These are phyloP conservation scores for Tenthredo distinguenda DNA, from an alignment of 2,888 invertebrate genomes.

Conservation along the genomic window DNA sequence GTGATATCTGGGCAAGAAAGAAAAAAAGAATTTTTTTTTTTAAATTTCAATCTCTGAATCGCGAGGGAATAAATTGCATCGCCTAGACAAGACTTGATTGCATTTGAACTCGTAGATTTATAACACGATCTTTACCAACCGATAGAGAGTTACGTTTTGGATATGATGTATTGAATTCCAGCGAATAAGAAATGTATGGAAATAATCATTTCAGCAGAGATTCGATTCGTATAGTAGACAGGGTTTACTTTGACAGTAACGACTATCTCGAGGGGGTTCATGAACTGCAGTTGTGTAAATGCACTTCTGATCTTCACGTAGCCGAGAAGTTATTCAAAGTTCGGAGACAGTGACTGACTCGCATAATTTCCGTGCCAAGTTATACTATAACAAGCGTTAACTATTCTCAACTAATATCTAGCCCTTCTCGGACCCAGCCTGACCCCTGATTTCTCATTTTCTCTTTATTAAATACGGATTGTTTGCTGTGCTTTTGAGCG, in stretches of 20 bases:
- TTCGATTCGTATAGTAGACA: neutral
- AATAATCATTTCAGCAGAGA: neutral
- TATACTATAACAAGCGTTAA: neutral
- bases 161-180: neutral
- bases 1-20: neutral
- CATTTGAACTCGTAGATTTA: neutral
- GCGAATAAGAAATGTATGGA: neutral
- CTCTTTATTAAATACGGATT: neutral
- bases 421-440: neutral
- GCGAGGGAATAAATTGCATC: neutral
- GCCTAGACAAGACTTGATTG: neutral
- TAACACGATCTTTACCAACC: neutral
- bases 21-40: neutral
- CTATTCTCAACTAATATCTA: conserved; percentile 26
- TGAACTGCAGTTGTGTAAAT: conserved; percentile 16
- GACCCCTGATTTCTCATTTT: neutral
- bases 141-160: neutral
- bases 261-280: neutral
- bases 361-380: conserved; percentile 7
- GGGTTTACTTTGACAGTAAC: neutral
- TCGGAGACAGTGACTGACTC: conserved; percentile 39
- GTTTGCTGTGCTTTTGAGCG: neutral
- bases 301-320: neutral
- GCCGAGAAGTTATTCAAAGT: conserved; percentile 8
- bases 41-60: neutral